A percentile compares a stretch with the other conserved stretches of the same genome.
Conservation (phyloP, 2,888 invertebrate species). For the Listrodromus nycthemerus region DNA sequence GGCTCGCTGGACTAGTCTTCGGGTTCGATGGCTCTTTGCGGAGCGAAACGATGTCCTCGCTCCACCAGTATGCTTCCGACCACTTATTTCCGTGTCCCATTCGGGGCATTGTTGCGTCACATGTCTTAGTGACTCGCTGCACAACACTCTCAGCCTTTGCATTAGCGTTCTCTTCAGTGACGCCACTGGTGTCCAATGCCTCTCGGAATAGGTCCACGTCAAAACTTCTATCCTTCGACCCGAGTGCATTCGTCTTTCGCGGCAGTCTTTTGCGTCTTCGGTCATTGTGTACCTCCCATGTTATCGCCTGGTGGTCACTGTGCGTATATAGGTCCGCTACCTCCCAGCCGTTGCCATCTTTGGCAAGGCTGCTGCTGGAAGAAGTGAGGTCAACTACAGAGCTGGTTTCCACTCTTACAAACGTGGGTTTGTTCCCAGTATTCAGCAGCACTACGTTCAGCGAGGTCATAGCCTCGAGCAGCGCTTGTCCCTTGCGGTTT, state of each 20-base stretch:
- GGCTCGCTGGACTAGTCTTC: constrained; percentile 35
- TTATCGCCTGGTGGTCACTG: constrained; percentile 52
- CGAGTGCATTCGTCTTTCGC: neutral
- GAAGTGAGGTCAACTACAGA: constrained; percentile 66
- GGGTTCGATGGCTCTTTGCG: constrained; percentile 3
- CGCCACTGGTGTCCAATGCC: neutral
- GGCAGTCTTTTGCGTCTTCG: neutral
- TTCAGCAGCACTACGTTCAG: constrained; percentile 43
- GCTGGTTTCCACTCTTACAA: constrained; percentile 34
- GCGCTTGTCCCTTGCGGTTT: too few species aligned
- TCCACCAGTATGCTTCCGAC: constrained; percentile 64
- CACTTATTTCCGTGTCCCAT: constrained; percentile 30
- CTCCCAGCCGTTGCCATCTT: constrained; percentile 58
- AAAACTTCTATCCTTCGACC: constrained; percentile 29
- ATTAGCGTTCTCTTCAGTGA: constrained; percentile 38
- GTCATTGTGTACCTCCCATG: constrained; percentile 17
- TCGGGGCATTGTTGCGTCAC: constrained; percentile 40
- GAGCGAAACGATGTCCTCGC: constrained; percentile 31
- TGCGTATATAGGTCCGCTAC: constrained; percentile 60
- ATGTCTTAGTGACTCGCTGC: neutral
- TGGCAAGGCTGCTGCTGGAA: constrained; percentile 65
- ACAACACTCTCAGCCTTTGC: constrained; percentile 4
- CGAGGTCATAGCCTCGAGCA: constrained; percentile 52
- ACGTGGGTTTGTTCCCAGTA: constrained; percentile 46
- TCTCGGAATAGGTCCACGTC: constrained; percentile 19